Evolutionary conservation across 2,888 invertebrate species (phyloP).

Genomic region (Tolmerus cingulatus): DNA sequence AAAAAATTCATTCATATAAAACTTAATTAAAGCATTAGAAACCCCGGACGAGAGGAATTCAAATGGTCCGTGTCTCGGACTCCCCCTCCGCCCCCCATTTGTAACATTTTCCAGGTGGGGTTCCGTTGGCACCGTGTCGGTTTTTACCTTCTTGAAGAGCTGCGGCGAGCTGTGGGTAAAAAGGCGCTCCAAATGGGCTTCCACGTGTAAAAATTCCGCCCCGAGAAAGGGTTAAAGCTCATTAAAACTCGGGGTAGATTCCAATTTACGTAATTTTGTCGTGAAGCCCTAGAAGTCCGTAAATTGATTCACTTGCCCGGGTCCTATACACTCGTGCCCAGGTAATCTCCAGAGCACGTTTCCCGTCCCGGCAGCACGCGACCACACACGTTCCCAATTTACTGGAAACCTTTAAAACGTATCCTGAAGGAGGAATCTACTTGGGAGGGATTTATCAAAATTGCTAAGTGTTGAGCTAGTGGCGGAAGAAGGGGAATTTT

Average conservation of each 20-base stretch:
- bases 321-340: background rate
- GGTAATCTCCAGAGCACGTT: background rate
- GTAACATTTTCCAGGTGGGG: background rate
- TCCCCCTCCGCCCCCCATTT: background rate
- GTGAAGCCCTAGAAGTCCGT: constrained; percentile 1
- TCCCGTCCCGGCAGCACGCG: background rate
- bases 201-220: constrained; percentile 14
- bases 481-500: background rate
- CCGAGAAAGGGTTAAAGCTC: constrained; percentile 9
- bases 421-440: background rate
- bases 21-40: constrained; percentile 6
- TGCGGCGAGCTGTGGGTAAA: background rate
- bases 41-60: background rate
- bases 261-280: constrained; percentile 11
- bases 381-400: background rate
- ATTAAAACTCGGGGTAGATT: constrained; percentile 16
- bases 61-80: background rate
- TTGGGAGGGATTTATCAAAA: background rate
- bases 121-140: background rate
- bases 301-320: background rate
- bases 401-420: background rate
- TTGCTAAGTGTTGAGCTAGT: background rate
- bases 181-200: background rate
- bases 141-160: background rate
- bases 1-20: background rate